Evolutionary conservation across 1,140 invertebrate genomes (phyloP).

Genomic region (Nephila pilipes): DNA sequence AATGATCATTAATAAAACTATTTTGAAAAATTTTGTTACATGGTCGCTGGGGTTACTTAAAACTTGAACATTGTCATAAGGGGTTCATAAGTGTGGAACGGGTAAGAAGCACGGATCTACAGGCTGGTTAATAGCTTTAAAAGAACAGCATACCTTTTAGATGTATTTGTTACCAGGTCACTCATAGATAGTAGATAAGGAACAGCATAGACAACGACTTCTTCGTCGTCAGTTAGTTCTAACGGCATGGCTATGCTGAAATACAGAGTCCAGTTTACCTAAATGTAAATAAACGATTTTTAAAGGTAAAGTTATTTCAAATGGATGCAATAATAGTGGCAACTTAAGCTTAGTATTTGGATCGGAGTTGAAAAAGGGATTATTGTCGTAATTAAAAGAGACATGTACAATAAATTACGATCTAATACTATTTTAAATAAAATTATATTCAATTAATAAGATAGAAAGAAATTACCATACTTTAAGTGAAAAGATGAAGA

Average conservation of each 20-base stretch:
- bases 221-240: slow-evolving; percentile 84
- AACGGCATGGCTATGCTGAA: slow-evolving; percentile 86
- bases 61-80: too few relatives aligned
- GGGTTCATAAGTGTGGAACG: too few relatives aligned
- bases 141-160: slow-evolving; percentile 78
- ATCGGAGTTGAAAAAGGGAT: neutral
- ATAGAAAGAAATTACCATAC: too few relatives aligned
- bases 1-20: too few relatives aligned
- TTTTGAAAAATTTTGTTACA: too few relatives aligned
- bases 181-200: slow-evolving; percentile 84
- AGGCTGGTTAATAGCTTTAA: too few relatives aligned
- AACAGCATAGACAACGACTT: slow-evolving; percentile 88
- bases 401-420: neutral
- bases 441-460: too few relatives aligned
- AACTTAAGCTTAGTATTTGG: neutral
- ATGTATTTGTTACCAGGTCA: slow-evolving; percentile 81
- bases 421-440: too few relatives aligned
- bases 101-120: too few relatives aligned
- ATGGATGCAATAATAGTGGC: neutral
- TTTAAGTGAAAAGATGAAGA: too few relatives aligned
- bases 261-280: slow-evolving; percentile 90
- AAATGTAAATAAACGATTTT: slow-evolving; percentile 10
- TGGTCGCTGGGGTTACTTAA: too few relatives aligned
- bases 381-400: neutral
- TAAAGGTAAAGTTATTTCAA: neutral